Percentiles rank a stretch among this genome's conserved stretches.
These are phyloP conservation scores for Collichthys lucidus DNA, from an alignment of 2,113 vertebrate genomes.

Conservation along the genomic window DNA sequence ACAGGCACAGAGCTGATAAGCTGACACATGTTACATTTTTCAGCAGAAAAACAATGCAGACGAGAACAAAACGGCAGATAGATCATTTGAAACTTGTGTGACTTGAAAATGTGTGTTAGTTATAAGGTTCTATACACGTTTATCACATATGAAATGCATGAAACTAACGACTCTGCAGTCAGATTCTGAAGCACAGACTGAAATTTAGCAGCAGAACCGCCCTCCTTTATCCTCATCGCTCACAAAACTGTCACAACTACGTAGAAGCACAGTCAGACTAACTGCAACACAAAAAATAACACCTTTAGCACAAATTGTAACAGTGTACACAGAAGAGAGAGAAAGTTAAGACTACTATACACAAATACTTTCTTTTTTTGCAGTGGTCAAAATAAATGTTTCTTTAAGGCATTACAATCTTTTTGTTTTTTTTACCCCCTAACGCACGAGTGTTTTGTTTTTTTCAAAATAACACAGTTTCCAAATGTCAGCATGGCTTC, in stretches of 20 bases:
- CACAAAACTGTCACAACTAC: slow-evolving; percentile 8
- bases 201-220: slow-evolving; percentile 55
- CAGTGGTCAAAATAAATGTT: slow-evolving; percentile 23
- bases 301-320: slow-evolving; percentile 63
- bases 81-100: slow-evolving; percentile 12
- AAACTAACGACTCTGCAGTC: slow-evolving; percentile 32
- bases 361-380: slow-evolving; percentile 47
- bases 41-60: slow-evolving; percentile 13
- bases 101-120: background rate
- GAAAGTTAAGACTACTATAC: slow-evolving; percentile 68
- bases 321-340: slow-evolving; percentile 61
- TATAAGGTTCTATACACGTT: slow-evolving; percentile 27
- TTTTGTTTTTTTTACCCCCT: background rate
- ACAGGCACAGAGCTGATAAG: background rate
- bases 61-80: background rate
- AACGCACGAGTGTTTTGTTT: background rate
- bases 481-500: slow-evolving; percentile 11
- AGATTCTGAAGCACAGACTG: slow-evolving; percentile 36
- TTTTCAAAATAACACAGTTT: background rate
- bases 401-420: slow-evolving; percentile 47
- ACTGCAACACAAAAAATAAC: slow-evolving; percentile 56
- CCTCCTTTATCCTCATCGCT: background rate
- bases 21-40: slow-evolving; percentile 8
- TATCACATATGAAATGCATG: slow-evolving; percentile 29
- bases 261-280: slow-evolving; percentile 33